Evolutionary conservation across 2,113 vertebrate genomes (phyloP).

Genomic region (Suricata suricatta): DNA sequence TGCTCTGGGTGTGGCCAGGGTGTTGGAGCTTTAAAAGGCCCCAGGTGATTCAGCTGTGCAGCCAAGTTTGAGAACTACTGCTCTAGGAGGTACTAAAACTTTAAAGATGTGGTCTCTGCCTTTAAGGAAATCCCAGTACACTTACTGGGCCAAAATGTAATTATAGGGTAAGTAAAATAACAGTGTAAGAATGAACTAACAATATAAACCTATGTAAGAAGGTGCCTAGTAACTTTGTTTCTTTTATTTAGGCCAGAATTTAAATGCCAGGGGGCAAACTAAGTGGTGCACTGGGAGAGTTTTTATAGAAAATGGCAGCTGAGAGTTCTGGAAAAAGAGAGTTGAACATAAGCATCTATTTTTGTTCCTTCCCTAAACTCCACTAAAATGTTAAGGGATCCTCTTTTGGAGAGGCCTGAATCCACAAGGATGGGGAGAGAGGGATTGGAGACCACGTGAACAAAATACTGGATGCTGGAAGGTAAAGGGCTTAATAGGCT

Average conservation of each 20-base stretch:
- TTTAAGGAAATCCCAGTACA: conserved; percentile 32
- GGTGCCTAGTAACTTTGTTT: not conserved
- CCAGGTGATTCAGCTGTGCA: not conserved
- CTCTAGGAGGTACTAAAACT: not conserved
- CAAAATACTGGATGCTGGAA: not conserved
- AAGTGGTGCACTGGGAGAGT: not conserved
- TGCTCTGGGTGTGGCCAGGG: not conserved
- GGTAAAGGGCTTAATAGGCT: not conserved
- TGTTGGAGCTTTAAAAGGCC: not conserved
- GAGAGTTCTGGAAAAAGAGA: not conserved
- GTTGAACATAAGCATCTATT: not conserved
- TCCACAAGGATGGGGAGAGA: not conserved
- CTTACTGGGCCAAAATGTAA: not conserved
- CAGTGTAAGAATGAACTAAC: not conserved
- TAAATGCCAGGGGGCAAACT: not conserved
- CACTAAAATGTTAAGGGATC: not conserved
- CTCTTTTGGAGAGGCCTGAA: not conserved
- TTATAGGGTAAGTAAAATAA: conserved; percentile 8
- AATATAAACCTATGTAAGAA: not conserved
- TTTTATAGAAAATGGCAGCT: not conserved
- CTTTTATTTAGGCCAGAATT: conserved; percentile 17
- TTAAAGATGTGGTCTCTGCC: conserved; percentile 40
- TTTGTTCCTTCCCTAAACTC: not conserved
- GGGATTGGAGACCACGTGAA: not conserved
- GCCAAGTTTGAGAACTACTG: conserved; percentile 26